phyloP scores from a whole-genome alignment of 2,888 invertebrate genomes.

The Lordiphosa fenestrarum region DNA sequence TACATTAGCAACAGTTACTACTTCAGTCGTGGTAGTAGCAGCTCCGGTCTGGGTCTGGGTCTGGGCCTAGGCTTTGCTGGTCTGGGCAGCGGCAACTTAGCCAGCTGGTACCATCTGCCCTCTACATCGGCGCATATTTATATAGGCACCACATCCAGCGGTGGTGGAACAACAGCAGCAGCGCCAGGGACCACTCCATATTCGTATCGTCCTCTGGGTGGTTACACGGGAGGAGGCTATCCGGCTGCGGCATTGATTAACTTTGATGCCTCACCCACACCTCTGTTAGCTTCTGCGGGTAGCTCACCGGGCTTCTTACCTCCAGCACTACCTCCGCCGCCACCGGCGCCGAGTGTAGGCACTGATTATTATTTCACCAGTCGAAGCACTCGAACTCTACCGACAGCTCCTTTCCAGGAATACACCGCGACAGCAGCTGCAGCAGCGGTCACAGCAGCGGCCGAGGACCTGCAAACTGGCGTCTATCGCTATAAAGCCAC shows the following conservation, averaged over 20 bases:
- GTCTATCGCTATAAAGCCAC: slow-evolving; percentile 65
- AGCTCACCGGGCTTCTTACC: slow-evolving; percentile 60
- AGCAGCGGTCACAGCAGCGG: slow-evolving; percentile 41
- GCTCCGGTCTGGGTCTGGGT: slow-evolving; percentile 66
- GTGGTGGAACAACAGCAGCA: slow-evolving; percentile 44
- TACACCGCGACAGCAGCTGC: slow-evolving; percentile 26
- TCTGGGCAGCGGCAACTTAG: slow-evolving; percentile 64
- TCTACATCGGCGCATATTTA: slow-evolving; percentile 73
- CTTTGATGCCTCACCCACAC: slow-evolving; percentile 69
- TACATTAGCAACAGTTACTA: slow-evolving; percentile 50
- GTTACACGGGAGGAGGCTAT: slow-evolving; percentile 61
- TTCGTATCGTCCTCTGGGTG: slow-evolving; percentile 46
- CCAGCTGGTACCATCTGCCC: slow-evolving; percentile 67
- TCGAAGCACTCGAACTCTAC: slow-evolving; percentile 27
- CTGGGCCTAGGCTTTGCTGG: slow-evolving; percentile 63
- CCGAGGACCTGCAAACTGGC: slow-evolving; percentile 67
- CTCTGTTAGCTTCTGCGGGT: slow-evolving; percentile 63
- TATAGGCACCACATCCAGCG: slow-evolving; percentile 66
- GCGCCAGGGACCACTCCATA: slow-evolving; percentile 44
- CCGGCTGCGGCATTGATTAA: slow-evolving; percentile 67
- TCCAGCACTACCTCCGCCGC: slow-evolving; percentile 60
- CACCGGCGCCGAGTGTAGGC: slow-evolving; percentile 65
- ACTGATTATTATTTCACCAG: slow-evolving; percentile 61
- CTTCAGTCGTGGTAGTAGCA: slow-evolving; percentile 61
- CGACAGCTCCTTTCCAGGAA: slow-evolving; percentile 25